Evolutionary conservation across 2,888 invertebrate species (phyloP).

Genomic region (Leptogaster cylindrica): DNA sequence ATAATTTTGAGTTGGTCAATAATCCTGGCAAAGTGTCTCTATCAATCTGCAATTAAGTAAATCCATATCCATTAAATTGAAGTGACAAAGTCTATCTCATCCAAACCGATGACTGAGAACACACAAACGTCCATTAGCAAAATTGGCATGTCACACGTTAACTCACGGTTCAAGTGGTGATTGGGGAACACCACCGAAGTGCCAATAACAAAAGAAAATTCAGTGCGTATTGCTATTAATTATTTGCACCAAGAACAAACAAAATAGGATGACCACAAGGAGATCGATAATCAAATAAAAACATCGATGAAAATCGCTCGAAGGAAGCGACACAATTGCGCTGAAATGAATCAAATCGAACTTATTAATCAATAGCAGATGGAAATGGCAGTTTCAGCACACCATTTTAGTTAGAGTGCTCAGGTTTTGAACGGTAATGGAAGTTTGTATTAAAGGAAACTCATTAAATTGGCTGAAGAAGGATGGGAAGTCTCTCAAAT

Average conservation of each 20-base stretch:
- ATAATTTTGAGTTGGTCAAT: conserved; percentile 24
- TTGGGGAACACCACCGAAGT: too few species aligned
- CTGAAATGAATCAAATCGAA: not conserved
- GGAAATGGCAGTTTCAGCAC: not conserved
- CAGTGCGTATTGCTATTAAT: conserved; percentile 15
- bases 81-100: conserved; percentile 9
- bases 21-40: conserved; percentile 22
- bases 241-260: conserved; percentile 25
- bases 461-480: conserved; percentile 14
- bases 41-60: conserved; percentile 36
- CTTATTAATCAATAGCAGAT: conserved; percentile 29
- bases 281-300: conserved; percentile 1
- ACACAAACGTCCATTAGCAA: conserved; percentile 18
- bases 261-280: not conserved
- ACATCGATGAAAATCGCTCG: too few species aligned
- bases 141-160: conserved; percentile 31
- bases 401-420: not conserved
- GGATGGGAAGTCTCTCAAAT: conserved; percentile 9
- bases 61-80: conserved; percentile 24
- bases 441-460: not conserved
- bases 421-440: not conserved
- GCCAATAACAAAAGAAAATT: not conserved
- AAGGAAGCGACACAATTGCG: conserved; percentile 1
- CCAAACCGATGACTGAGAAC: conserved; percentile 9
- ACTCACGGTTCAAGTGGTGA: not conserved